A percentile compares a stretch with the other conserved stretches of the same genome.
These are phyloP conservation scores for Pampus argenteus DNA, from an alignment of 2,797 vertebrate species.

Conservation along the genomic window DNA sequence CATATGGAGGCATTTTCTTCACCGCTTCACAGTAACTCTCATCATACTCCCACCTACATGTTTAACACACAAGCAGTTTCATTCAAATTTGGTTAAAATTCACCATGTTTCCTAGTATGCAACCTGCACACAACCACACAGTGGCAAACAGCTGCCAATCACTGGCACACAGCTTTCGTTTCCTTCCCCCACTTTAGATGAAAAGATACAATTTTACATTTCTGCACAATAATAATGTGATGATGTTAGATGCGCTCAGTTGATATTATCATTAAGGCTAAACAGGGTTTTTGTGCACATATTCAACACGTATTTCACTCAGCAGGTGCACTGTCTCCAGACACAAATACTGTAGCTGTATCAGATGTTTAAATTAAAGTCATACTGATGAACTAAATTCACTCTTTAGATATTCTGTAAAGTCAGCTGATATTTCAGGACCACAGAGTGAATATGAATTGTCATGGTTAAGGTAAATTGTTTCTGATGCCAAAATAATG, in stretches of 20 bases:
- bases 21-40: slow-evolving; percentile 98
- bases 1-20: slow-evolving; percentile 97
- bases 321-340: not conserved
- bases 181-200: too few species aligned
- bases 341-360: not conserved
- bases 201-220: not conserved
- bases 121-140: not conserved
- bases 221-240: not conserved
- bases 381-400: slow-evolving; percentile 1
- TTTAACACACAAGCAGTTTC: not conserved
- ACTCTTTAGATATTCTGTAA: not conserved
- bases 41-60: slow-evolving; percentile 95
- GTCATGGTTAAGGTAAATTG: not conserved
- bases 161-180: too few species aligned
- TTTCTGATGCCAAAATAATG: not conserved
- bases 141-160: not conserved
- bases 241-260: not conserved
- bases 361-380: not conserved
- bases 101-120: too few species aligned
- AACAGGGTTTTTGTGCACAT: not conserved
- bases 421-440: slow-evolving; percentile 16
- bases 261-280: not conserved
- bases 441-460: not conserved
- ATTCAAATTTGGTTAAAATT: not conserved
- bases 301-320: not conserved